Evolutionary conservation across 1,140 invertebrate species (phyloP), one percentile per base, ranked within the genome.

Genomic region (Popillia japonica): DNA sequence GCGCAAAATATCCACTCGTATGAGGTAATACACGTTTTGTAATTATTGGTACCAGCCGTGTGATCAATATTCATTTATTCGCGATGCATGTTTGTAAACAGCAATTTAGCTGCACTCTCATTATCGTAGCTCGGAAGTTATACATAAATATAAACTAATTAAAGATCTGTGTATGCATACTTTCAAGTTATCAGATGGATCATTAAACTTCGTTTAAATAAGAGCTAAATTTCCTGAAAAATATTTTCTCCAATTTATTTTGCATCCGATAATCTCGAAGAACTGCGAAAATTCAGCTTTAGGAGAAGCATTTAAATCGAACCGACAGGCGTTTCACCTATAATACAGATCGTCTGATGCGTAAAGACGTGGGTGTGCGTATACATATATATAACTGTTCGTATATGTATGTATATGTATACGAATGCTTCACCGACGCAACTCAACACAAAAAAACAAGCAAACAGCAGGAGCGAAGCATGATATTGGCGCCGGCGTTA

Each of bases 401-500:
- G 27, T 34, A 34, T 34, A 34, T 34, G 4, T 34, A 34, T 34
- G 4, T 34, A 34, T 34, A 34, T 17, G 17, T 55, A 10, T 48
- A 55, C 48, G 17, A 55, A 55, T 14, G 14, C 48, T 34, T 17
- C 48, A 55, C 48, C 48, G 48, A 55, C 48, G 48, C 48, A 55
- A 55, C 48, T 17, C 6, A 55, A 17, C 48, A 55, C n/a, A 55
- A 55, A 14, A 55, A 55, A 55, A 55, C 48, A 55, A 55, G 48
- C 48, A 17, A 55, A 55, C 48, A 55, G 48, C 48, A 55, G 14
- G 48, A 55, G 14, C 48, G 48, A 17, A 17, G 14, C 48, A 17
- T 22, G 27, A 68, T 68, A 27, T 68, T 68, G 61, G 61, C 61
- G 61, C 61, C 61, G 61, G 61, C 61, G 61, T 34, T 34, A 68